Percentiles rank a stretch among this genome's conserved stretches.
phyloP scores from a whole-genome alignment of 2,888 invertebrate genomes.

The Rhingia rostrata region DNA sequence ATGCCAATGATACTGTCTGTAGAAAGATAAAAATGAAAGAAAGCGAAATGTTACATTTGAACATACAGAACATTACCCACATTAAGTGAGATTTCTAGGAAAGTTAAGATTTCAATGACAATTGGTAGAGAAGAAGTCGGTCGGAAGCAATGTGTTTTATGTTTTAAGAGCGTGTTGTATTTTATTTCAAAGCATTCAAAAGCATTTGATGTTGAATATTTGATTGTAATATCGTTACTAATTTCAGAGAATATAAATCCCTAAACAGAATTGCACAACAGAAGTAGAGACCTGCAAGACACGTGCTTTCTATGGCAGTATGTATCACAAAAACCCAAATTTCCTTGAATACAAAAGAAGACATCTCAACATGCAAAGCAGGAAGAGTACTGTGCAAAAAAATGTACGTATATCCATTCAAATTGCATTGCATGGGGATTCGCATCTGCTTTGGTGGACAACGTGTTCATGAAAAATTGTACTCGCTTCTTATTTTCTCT shows the following conservation, averaged over 20 bases:
- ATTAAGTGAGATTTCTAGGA: too few relatives aligned
- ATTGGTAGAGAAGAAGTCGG: too few relatives aligned
- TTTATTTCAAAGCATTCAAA: too few relatives aligned
- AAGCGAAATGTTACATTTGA: background rate
- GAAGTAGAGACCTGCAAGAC: background rate
- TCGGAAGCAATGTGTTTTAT: too few relatives aligned
- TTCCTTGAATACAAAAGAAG: constrained; percentile 6
- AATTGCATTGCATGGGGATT: constrained; percentile 46
- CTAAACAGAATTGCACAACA: background rate
- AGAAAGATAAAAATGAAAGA: constrained; percentile 35
- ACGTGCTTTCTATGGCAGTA: background rate
- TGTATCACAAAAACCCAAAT: constrained; percentile 3
- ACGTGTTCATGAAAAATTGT: constrained; percentile 12
- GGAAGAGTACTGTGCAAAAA: constrained; percentile 25
- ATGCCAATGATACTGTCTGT: constrained; percentile 82
- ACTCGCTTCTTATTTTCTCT: constrained; percentile 36
- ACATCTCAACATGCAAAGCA: constrained; percentile 23
- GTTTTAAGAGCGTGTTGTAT: too few relatives aligned
- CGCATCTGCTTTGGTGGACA: constrained; percentile 36
- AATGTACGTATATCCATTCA: constrained; percentile 25
- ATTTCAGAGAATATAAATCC: too few relatives aligned
- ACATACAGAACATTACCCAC: too few relatives aligned
- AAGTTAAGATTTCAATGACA: too few relatives aligned
- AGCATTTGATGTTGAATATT: too few relatives aligned
- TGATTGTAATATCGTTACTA: too few relatives aligned